Evolutionary conservation across 2,113 vertebrate species (phyloP).

Genomic region (Albula glossodonta): DNA sequence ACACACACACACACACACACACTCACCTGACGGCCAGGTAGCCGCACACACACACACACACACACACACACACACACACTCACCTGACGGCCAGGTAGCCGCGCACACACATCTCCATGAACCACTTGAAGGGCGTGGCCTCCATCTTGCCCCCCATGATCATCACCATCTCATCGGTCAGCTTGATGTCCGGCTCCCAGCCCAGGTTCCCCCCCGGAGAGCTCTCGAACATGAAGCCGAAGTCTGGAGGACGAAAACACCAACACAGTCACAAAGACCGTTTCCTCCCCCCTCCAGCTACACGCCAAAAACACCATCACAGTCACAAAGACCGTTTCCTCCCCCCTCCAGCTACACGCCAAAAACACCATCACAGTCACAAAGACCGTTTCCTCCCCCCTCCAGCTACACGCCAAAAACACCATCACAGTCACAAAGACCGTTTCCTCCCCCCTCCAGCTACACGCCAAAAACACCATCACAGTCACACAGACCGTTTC

Average conservation of each 20-base stretch:
- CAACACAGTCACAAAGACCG: background rate
- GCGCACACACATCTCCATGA: constrained; percentile 99
- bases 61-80: constrained; percentile 98
- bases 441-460: no score
- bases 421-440: no score
- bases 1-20: background rate
- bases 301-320: no score
- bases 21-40: background rate
- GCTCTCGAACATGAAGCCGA: constrained; percentile 99
- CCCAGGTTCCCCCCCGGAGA: constrained; percentile 96
- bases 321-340: no score
- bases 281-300: no score
- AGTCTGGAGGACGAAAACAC: constrained; percentile 74
- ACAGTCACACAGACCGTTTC: no score
- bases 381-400: no score
- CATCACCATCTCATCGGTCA: constrained; percentile 99
- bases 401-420: no score
- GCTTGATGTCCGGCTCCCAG: constrained; percentile 98
- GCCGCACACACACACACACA: constrained; percentile 79
- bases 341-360: no score
- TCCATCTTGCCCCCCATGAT: constrained; percentile 99
- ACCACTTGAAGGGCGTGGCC: constrained; percentile 98
- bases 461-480: no score
- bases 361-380: no score
- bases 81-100: constrained; percentile 96